phyloP scores from a whole-genome alignment of 2,113 vertebrate species.

The Sebastes fasciatus region DNA sequence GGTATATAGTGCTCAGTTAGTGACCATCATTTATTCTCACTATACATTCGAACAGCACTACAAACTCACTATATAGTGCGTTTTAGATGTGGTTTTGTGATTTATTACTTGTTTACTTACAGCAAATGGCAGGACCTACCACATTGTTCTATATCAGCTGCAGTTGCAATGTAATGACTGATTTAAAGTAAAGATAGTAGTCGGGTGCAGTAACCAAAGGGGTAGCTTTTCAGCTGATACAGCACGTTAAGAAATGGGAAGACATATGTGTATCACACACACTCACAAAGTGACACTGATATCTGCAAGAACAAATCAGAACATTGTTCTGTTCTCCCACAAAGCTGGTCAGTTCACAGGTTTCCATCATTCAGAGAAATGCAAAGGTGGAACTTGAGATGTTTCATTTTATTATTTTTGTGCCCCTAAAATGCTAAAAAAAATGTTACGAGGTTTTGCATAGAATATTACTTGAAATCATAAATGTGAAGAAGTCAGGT shows the following conservation, averaged over 20 bases:
- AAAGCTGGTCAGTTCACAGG: not conserved
- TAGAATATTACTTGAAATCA: not conserved
- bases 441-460: not conserved
- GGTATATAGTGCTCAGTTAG: no score
- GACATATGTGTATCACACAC: not conserved
- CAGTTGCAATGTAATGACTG: not conserved
- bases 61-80: no score
- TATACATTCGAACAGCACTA: no score
- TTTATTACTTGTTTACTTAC: not conserved
- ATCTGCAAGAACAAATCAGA: no score
- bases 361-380: not conserved
- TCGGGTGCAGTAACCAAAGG: not conserved
- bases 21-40: no score
- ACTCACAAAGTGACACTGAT: not conserved
- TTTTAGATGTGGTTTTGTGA: not conserved
- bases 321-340: not conserved
- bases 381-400: not conserved
- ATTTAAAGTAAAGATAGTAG: not conserved
- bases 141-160: not conserved
- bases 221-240: not conserved
- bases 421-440: not conserved
- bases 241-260: conserved; percentile 4
- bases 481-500: not conserved
- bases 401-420: not conserved
- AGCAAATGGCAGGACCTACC: not conserved